phyloP scores from a whole-genome alignment of 2,797 vertebrate species.

The Lepilemur septentrionalis region DNA sequence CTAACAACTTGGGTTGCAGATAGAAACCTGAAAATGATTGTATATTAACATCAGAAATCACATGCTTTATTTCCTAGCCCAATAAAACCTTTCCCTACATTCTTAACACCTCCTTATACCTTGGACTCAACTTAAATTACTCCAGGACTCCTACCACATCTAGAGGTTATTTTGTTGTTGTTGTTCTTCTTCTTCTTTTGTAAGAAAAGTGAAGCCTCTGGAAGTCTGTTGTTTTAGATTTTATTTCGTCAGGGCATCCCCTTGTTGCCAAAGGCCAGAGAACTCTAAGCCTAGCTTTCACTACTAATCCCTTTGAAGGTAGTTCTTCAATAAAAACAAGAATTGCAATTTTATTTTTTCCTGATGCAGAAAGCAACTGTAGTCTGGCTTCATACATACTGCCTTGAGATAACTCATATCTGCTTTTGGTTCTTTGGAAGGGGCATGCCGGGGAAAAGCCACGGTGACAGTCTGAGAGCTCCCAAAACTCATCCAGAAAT shows the following conservation, averaged over 20 bases:
- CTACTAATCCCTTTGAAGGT: background rate
- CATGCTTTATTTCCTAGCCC: background rate
- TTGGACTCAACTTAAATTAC: background rate
- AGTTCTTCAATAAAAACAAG: background rate
- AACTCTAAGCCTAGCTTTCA: background rate
- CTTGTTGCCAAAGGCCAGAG: background rate
- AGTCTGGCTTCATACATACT: background rate
- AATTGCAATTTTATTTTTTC: background rate
- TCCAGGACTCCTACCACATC: too few relatives aligned
- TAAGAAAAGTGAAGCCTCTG: background rate
- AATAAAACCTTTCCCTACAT: background rate
- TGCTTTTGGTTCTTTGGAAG: background rate
- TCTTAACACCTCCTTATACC: background rate
- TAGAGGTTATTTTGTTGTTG: background rate
- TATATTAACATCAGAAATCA: background rate
- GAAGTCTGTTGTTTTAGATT: background rate
- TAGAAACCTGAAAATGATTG: background rate
- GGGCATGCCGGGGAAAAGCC: background rate
- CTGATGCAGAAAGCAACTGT: background rate
- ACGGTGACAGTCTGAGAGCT: rapidly evolving
- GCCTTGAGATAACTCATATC: background rate
- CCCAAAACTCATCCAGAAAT: background rate
- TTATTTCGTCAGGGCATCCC: background rate
- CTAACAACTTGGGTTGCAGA: background rate
- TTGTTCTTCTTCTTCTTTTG: background rate